phyloP scores from a whole-genome alignment of 1,140 invertebrate species.

The Macrobrachium rosenbergii region DNA sequence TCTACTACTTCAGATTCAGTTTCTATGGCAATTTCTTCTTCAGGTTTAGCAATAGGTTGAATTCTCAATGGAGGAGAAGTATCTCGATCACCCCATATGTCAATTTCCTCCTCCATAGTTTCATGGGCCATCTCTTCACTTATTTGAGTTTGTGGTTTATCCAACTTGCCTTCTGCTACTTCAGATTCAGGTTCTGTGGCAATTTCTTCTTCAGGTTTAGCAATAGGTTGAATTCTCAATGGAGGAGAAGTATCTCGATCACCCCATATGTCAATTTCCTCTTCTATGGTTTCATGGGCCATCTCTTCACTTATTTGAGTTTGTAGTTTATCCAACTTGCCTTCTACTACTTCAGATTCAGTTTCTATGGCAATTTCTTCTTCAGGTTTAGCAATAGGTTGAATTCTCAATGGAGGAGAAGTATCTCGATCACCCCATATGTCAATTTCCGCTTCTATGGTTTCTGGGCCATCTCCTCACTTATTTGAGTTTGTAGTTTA shows the following conservation, averaged over 20 bases:
- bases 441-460: no score
- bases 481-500: no score
- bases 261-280: background rate
- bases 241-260: background rate
- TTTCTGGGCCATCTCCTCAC: no score
- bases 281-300: background rate
- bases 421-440: slow-evolving; percentile 24
- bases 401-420: background rate
- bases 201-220: background rate
- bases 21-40: no score
- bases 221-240: background rate
- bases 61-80: no score
- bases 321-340: slow-evolving; percentile 11
- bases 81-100: no score
- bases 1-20: no score
- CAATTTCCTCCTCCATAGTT: no score
- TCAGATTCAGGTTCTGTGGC: background rate
- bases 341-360: background rate
- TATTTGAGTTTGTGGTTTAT: no score
- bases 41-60: no score
- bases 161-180: background rate
- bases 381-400: background rate
- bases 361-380: background rate
- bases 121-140: no score
- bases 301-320: background rate